phyloP scores from a whole-genome alignment of 2,113 vertebrate genomes.

The Copsychus sechellarum region DNA sequence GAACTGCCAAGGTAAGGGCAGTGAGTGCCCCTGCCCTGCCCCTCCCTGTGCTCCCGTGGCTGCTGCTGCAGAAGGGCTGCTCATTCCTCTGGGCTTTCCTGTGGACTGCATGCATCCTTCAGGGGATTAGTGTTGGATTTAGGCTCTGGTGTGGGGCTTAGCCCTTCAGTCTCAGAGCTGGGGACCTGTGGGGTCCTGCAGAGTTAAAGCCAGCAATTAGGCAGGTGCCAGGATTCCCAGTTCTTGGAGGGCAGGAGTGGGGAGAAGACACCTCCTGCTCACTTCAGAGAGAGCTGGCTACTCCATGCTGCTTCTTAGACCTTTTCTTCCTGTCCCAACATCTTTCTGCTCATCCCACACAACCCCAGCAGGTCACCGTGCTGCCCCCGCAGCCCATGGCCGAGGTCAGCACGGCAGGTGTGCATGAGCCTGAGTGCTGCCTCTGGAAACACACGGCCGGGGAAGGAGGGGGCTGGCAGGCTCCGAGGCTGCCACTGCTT shows the following conservation, averaged over 20 bases:
- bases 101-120: background rate
- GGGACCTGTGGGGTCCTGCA: background rate
- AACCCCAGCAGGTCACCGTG: background rate
- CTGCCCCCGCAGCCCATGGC: background rate
- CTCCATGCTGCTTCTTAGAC: background rate
- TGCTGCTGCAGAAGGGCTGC: background rate
- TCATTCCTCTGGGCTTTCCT: background rate
- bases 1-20: conserved; percentile 88
- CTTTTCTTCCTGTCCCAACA: background rate
- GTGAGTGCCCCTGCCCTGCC: background rate
- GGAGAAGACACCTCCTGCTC: background rate
- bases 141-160: background rate
- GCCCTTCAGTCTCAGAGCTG: background rate
- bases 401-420: background rate
- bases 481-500: background rate
- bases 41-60: background rate
- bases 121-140: background rate
- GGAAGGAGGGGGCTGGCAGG: background rate
- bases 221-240: background rate
- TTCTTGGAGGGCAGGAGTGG: background rate
- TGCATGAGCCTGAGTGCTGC: background rate
- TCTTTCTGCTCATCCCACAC: background rate
- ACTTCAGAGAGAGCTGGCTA: background rate
- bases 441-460: fast-evolving
- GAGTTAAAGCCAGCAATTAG: background rate